A percentile compares a stretch with the other conserved stretches of the same genome.
Conservation (phyloP, 2,113 vertebrate species). For the Bubo scandiacus region DNA sequence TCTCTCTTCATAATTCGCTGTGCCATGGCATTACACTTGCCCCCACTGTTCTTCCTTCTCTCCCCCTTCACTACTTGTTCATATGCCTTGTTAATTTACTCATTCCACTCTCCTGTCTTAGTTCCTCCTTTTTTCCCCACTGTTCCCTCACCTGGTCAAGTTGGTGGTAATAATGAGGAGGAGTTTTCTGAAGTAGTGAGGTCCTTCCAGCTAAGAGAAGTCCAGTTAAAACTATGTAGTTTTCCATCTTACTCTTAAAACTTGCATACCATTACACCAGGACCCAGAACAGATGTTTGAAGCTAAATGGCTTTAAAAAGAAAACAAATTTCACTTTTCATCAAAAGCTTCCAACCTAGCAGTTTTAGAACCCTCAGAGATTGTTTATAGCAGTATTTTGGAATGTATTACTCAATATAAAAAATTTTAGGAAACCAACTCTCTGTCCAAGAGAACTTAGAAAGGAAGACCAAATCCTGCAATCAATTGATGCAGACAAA, state of each 20-base stretch:
- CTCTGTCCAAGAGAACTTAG: background rate
- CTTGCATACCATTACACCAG: background rate
- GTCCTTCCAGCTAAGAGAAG: background rate
- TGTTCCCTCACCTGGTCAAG: background rate
- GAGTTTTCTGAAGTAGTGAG: background rate
- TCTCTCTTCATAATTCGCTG: background rate
- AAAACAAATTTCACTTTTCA: background rate
- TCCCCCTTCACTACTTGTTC: background rate
- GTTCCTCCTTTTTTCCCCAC: background rate
- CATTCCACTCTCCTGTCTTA: background rate
- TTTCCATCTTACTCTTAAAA: background rate
- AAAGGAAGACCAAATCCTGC: conserved; percentile 36
- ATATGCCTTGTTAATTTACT: background rate
- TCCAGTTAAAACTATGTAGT: background rate
- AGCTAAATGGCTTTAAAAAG: background rate
- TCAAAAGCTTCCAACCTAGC: background rate
- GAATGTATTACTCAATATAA: background rate
- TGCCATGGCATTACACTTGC: background rate
- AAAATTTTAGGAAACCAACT: background rate
- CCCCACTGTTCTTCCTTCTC: background rate
- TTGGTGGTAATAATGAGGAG: background rate
- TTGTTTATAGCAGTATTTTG: background rate
- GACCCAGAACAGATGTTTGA: background rate
- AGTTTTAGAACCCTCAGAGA: background rate
- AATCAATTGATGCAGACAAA: conserved; percentile 48